These are phyloP conservation scores for Micropterix aruncella DNA, from an alignment of 2,888 invertebrate species.

Conservation along the genomic window DNA sequence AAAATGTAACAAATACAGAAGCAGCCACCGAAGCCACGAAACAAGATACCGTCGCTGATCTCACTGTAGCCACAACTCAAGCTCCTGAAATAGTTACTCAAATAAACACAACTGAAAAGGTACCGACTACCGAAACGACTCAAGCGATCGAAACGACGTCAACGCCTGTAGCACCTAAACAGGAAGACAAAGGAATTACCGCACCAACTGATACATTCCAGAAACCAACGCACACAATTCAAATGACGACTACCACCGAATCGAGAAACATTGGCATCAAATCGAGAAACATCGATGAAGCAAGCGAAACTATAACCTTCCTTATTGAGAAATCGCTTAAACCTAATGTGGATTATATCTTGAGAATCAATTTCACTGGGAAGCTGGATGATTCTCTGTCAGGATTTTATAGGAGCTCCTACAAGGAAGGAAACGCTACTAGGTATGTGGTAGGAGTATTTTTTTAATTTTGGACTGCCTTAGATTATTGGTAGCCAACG, in stretches of 20 bases:
- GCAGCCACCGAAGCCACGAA: too few species aligned
- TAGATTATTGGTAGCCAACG: slow-evolving; percentile 2
- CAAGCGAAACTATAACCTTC: slow-evolving; percentile 24
- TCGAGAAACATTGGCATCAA: not conserved
- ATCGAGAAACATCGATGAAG: slow-evolving; percentile 5
- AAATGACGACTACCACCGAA: not conserved
- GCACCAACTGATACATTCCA: not conserved
- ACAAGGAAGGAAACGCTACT: slow-evolving; percentile 36
- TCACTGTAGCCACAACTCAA: slow-evolving; percentile 5
- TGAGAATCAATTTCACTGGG: slow-evolving; percentile 40
- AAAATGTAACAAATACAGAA: too few species aligned
- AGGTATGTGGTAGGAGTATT: slow-evolving; percentile 23
- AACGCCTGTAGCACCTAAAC: too few species aligned
- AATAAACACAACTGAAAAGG: not conserved
- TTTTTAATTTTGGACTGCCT: slow-evolving; percentile 1
- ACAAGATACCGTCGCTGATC: slow-evolving; percentile 5
- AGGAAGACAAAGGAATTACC: not conserved
- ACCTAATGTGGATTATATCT: slow-evolving; percentile 34
- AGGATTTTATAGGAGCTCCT: slow-evolving; percentile 56
- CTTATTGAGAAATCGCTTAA: slow-evolving; percentile 25
- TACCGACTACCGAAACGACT: not conserved
- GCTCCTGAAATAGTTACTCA: not conserved
- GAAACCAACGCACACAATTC: not conserved
- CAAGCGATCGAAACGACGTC: not conserved
- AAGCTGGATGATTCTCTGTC: slow-evolving; percentile 41